Evolutionary conservation across 2,888 invertebrate species (phyloP).

Genomic region (Cataglyphis livida): DNA sequence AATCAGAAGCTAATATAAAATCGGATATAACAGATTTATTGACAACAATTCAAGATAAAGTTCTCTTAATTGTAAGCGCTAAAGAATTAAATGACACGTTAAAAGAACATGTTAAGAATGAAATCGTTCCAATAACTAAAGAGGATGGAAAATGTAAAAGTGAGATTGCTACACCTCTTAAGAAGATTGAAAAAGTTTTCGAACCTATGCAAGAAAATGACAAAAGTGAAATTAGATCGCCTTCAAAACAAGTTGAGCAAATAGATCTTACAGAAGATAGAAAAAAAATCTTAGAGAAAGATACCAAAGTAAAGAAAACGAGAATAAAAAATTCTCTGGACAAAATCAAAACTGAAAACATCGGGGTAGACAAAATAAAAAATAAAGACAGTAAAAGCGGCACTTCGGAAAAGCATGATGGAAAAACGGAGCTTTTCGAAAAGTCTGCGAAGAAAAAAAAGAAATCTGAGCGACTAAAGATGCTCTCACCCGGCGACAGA

Average conservation of each 20-base stretch:
- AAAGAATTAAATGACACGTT: neutral
- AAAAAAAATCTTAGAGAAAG: no score
- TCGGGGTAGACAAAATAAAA: neutral
- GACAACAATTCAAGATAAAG: constrained; percentile 20
- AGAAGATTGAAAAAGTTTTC: neutral
- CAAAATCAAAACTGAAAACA: neutral
- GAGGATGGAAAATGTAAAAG: neutral
- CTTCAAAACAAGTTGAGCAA: constrained; percentile 18
- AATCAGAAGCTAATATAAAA: neutral
- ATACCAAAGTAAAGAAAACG: neutral
- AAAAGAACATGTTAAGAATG: constrained; percentile 9
- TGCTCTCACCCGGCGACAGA: constrained; percentile 13
- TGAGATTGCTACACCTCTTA: neutral
- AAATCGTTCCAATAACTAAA: neutral
- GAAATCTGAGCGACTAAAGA: constrained; percentile 24
- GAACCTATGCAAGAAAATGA: constrained; percentile 2
- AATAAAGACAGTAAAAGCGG: neutral
- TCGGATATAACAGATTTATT: neutral
- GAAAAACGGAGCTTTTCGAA: constrained; percentile 8
- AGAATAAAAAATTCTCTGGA: neutral
- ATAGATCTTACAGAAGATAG: neutral
- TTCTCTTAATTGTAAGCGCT: neutral
- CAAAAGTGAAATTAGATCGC: constrained; percentile 11
- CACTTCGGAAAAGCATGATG: neutral
- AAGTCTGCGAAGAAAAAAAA: constrained; percentile 25